Conservation (phyloP, 2,888 invertebrate species). For the Drosophila stalkeri region DNA sequence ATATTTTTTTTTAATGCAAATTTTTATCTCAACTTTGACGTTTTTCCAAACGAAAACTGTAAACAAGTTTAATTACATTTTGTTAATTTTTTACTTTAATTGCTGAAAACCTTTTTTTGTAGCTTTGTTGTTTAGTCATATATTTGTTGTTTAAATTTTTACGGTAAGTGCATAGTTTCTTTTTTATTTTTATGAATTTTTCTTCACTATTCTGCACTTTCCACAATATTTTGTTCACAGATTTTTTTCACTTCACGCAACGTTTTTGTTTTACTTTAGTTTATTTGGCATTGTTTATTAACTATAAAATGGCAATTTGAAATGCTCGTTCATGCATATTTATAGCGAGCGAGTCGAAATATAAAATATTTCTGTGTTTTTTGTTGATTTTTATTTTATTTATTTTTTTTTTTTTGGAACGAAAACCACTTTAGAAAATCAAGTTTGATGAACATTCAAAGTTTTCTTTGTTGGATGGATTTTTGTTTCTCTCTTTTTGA, state of each 20-base stretch:
- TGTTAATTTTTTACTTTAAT: conserved; percentile 8
- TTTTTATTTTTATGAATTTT: neutral
- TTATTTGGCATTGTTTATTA: conserved; percentile 42
- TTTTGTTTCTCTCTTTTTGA: conserved; percentile 36
- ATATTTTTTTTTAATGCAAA: neutral
- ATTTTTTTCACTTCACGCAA: conserved; percentile 42
- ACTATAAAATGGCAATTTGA: conserved; percentile 51
- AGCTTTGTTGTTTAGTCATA: neutral
- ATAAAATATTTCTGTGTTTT: conserved; percentile 29
- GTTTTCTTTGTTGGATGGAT: conserved; percentile 56
- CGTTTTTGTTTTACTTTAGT: conserved; percentile 10
- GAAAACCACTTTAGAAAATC: conserved; percentile 64
- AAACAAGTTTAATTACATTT: conserved; percentile 27
- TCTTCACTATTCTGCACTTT: conserved; percentile 34
- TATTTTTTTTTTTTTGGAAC: neutral
- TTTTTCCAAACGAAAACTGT: conserved; percentile 26
- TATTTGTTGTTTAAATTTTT: conserved; percentile 13
- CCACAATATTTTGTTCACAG: conserved; percentile 14
- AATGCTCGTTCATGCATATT: conserved; percentile 70
- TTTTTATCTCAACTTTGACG: conserved; percentile 3
- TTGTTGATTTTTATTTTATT: neutral
- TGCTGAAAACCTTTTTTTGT: conserved; percentile 10
- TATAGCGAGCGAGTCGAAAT: conserved; percentile 45
- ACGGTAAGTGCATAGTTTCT: neutral
- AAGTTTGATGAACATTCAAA: conserved; percentile 54